Conservation (phyloP, 2,113 vertebrate species). For the Gallinago undulata region DNA sequence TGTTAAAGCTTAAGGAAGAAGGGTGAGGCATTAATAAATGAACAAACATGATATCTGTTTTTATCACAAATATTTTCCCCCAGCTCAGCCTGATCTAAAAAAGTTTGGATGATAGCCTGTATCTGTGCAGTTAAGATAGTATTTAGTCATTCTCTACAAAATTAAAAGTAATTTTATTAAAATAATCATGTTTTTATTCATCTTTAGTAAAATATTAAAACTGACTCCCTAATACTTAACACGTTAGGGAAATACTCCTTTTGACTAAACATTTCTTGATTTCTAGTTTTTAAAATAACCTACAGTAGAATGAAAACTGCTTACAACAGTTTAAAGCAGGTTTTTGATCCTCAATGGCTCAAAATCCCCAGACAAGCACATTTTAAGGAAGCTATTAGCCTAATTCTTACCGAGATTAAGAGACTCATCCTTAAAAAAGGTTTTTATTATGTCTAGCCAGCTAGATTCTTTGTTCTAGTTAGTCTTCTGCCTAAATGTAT, state of each 20-base stretch:
- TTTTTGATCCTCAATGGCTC: not conserved
- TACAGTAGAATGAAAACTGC: not conserved
- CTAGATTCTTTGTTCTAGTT: not conserved
- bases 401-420: not conserved
- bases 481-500: not conserved
- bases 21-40: not conserved
- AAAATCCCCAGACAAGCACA: not conserved
- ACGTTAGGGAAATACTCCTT: no score
- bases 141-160: not conserved
- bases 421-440: not conserved
- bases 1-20: slow-evolving; percentile 76
- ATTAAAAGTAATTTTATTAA: not conserved
- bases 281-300: not conserved
- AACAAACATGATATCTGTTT: not conserved
- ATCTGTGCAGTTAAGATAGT: not conserved
- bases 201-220: not conserved
- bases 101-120: not conserved
- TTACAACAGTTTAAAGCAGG: not conserved
- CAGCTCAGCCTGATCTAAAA: not conserved
- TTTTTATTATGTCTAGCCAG: not conserved
- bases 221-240: not conserved
- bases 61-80: not conserved
- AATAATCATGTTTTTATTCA: not conserved
- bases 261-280: not conserved
- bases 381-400: not conserved